Evolutionary conservation across 92 coral and sea anemone genomes (phyloP), one percentile per base, ranked within the genome.

Genomic region (Actinostola sp.): DNA sequence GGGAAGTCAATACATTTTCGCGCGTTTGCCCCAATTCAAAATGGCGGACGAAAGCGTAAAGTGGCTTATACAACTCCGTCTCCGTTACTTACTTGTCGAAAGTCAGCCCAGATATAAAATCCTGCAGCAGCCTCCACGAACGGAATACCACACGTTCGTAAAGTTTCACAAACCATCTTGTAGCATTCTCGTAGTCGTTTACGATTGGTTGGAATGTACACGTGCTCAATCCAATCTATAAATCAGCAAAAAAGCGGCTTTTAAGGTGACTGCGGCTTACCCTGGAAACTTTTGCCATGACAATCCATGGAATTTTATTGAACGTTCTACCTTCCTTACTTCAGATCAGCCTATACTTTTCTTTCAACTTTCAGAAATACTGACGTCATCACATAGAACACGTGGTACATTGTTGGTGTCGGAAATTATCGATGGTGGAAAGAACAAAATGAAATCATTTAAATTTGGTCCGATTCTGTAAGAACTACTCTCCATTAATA

Each of bases 201-300:
- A 62, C 73, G 89, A 77, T 83, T 90, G 32, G 94, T 82, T 43
- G 98, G 98, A 17, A 86, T 42, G 51, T 72, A 91, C 12, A 82
- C 85, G n/a, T 79, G 79, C 52, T 88, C 91, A 30, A 94, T 35
- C 98, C 98, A 93, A 9, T 87, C 98, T 93, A 73, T 61, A 27
- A 45, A 41, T 38, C 65, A 48, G 14, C 36, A 54, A 25, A 54
- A 54, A 53, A 53, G 12, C 0, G 25, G 67, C 7, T 9, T 61
- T 61, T 16, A 51, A 51, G 5, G 43, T 8, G 13, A 1, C 59
- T 13, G 3, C 19, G 2, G 7, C 2, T 7, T 6, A 4, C 4
- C 17, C 3, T 46, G 7, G 23, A 4, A 4, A 4, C 3, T 19
- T 46, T 19, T 6, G 3, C 53, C 23, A 13, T 46, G 7, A 39